Base-by-base conservation (phyloP, 2,888 invertebrate genomes). In the Heliconius ethilla region DNA sequence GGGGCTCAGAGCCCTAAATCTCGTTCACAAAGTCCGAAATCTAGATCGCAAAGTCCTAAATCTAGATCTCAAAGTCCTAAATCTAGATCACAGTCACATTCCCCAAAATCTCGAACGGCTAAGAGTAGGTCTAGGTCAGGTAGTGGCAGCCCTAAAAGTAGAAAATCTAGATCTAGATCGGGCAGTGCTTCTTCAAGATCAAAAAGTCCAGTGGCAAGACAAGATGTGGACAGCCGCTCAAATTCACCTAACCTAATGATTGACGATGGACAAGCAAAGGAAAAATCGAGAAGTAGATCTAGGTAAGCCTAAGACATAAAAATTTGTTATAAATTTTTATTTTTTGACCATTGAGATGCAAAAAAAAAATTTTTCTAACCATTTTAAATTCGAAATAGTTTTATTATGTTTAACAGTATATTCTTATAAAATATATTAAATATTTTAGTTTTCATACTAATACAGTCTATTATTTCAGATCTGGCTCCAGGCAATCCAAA, bases 241-340 rank as follows among this genome's bases (percentile, higher is more conserved):
- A 95, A 94, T 80, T 94, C 95, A 2, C 95, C 95, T 0, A 93
- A 94, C 83, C 89, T 95, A 18, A 94, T 94, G 93, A 95, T 95
- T 83, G 95, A 94, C 86, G 95, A 94, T 89, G 91, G 86, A n/a
- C 86, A 88, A 62, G 86, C 84, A 29, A 92, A 92, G 70, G 90
- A 88, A 5, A 93, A 92, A 80, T 89, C 93, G 0, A 91, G 89
- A 76, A 94, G 92, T 81, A 86, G 92, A 80, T 93, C 93, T 33
- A 91, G 94, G 93, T 93, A 69, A 69, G 59, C 3, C n/a, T 11
- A 4, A 59, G 3, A 40, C 11, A 11, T 11, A 40, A 11, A 40
- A n/a, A n/a, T n/a, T n/a, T 59, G n/a, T n/a, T 59, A n/a, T n/a
- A n/a, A 10, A n/a, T n/a, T 55, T 33, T 55, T 33, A 33, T 33